These are phyloP conservation scores for Plusia festucae DNA, from an alignment of 2,888 invertebrate species.

Conservation along the genomic window DNA sequence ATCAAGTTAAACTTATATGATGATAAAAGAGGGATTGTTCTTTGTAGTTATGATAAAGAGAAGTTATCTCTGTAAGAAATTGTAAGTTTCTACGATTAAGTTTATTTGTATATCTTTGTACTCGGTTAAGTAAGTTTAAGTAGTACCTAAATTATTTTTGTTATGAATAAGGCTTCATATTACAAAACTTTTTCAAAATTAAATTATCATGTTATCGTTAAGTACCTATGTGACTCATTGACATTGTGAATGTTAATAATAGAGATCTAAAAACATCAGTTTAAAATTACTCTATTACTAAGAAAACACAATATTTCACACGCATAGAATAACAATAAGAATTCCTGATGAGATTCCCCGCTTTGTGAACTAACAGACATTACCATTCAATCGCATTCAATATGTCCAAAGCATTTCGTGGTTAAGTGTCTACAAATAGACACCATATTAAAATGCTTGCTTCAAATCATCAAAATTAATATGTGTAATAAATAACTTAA, in stretches of 20 bases:
- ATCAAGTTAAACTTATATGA: not conserved
- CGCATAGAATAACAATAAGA: slow-evolving; percentile 34
- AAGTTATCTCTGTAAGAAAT: not conserved
- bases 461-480: slow-evolving; percentile 66
- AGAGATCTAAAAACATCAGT: not conserved
- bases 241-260: not conserved
- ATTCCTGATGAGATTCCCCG: slow-evolving; percentile 23
- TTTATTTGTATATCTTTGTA: not conserved
- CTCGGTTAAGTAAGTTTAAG: not conserved
- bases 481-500: slow-evolving; percentile 66
- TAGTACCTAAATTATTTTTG: not conserved
- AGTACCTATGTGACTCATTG: not conserved
- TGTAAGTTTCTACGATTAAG: not conserved
- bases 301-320: slow-evolving; percentile 6
- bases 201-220: no score
- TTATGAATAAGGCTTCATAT: no score
- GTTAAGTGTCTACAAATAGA: slow-evolving; percentile 60
- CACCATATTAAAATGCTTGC: slow-evolving; percentile 63
- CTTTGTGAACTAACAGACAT: slow-evolving; percentile 50
- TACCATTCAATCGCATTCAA: slow-evolving; percentile 50
- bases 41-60: not conserved
- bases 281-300: not conserved
- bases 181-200: no score
- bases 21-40: not conserved
- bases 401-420: slow-evolving; percentile 41